Conservation (phyloP, 2,113 vertebrate genomes). For the Dasyornis broadbenti region DNA sequence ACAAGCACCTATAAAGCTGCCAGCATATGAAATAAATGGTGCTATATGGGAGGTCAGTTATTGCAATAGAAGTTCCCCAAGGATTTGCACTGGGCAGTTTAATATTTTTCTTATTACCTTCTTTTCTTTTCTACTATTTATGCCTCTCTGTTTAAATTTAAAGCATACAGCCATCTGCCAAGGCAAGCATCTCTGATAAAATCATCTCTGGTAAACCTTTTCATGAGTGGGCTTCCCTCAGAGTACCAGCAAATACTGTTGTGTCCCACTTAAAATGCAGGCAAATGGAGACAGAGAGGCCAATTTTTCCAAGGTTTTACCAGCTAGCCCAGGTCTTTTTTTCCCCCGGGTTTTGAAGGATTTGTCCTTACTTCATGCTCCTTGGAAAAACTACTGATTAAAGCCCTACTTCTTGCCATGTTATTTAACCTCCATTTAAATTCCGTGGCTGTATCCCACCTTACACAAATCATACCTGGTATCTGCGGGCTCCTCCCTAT, state of each 20-base stretch:
- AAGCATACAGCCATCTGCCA: conserved; percentile 68
- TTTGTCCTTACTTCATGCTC: neutral
- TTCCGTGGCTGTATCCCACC: neutral
- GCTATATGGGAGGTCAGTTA: conserved; percentile 81
- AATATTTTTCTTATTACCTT: conserved; percentile 83
- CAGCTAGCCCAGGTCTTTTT: neutral
- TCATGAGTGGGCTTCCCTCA: conserved; percentile 18
- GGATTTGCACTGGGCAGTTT: conserved; percentile 77
- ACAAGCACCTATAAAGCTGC: conserved; percentile 86
- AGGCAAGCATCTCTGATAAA: conserved; percentile 43
- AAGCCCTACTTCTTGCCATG: neutral
- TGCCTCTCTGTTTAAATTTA: conserved; percentile 76
- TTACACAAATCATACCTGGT: neutral
- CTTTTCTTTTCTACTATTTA: conserved; percentile 80
- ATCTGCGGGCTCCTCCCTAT: neutral
- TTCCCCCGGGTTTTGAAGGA: neutral
- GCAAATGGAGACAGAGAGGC: neutral
- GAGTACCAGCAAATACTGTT: neutral
- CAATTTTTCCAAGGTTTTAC: neutral
- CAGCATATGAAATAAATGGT: conserved; percentile 77
- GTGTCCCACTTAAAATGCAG: neutral
- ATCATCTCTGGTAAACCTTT: conserved; percentile 46
- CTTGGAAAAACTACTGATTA: neutral
- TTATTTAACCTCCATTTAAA: conserved; percentile 17
- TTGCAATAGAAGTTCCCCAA: conserved; percentile 75